A percentile compares a stretch with the other conserved stretches of the same genome.
Evolutionary conservation across 2,113 vertebrate species (phyloP).

Genomic region (Lipophrys pholis): DNA sequence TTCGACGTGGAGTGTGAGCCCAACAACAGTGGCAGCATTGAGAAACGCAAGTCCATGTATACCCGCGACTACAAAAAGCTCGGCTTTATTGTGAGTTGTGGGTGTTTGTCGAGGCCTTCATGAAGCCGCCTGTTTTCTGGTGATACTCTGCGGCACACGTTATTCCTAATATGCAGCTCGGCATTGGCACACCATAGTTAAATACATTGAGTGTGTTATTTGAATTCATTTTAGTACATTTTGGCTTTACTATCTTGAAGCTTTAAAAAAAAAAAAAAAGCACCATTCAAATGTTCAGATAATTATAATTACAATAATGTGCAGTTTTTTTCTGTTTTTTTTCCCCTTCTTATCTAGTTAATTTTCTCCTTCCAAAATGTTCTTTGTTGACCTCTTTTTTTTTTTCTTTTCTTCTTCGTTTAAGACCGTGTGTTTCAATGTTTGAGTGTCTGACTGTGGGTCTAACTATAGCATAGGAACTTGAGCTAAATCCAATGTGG

Average conservation of each 20-base stretch:
- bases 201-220: background rate
- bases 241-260: too few relatives aligned
- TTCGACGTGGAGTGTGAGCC: conserved; percentile 95
- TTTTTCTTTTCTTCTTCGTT: too few relatives aligned
- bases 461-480: conserved; percentile 41
- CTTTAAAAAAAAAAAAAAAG: too few relatives aligned
- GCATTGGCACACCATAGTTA: background rate
- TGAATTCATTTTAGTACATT: background rate
- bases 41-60: conserved; percentile 99
- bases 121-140: background rate
- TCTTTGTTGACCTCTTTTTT: too few relatives aligned
- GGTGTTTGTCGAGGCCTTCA: background rate
- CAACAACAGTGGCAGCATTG: conserved; percentile 93
- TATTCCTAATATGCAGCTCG: background rate
- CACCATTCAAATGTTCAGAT: too few relatives aligned
- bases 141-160: background rate
- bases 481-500: conserved; percentile 40
- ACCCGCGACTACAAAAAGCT: conserved; percentile 99
- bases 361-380: too few relatives aligned
- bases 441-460: conserved; percentile 28
- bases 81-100: conserved; percentile 94
- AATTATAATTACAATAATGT: too few relatives aligned
- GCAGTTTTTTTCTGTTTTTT: too few relatives aligned
- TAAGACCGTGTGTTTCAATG: too few relatives aligned
- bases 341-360: too few relatives aligned